Conservation (phyloP, 2,113 vertebrate species). For the Butorides virescens region DNA sequence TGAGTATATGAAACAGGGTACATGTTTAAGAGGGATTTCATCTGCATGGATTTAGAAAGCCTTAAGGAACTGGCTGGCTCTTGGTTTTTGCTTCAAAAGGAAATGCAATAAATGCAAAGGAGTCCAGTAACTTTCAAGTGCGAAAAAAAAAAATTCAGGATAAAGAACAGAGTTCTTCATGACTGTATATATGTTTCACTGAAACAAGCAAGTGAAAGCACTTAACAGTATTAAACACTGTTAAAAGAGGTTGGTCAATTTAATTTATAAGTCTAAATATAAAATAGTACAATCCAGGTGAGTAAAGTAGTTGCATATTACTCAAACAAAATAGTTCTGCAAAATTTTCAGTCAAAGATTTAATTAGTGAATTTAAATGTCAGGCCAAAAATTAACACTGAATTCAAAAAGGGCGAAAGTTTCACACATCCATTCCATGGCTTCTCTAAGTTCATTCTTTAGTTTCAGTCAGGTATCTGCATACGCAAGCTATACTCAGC, state of each 20-base stretch:
- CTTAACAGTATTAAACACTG: background rate
- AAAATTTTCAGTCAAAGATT: background rate
- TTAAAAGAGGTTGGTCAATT: background rate
- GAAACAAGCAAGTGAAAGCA: background rate
- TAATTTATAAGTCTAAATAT: background rate
- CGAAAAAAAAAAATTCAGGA: background rate
- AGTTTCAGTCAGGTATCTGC: background rate
- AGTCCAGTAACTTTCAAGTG: background rate
- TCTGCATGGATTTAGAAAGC: background rate
- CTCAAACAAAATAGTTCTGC: background rate
- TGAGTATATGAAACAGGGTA: background rate
- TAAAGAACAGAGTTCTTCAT: background rate
- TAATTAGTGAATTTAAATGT: background rate
- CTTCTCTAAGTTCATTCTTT: background rate
- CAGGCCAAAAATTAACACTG: background rate
- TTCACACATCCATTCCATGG: background rate
- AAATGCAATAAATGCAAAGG: background rate
- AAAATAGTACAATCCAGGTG: background rate
- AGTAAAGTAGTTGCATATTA: background rate
- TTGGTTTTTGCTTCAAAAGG: background rate
- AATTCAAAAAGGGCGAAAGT: background rate
- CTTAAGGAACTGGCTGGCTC: background rate
- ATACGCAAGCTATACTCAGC: background rate
- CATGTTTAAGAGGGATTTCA: background rate
- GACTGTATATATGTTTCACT: background rate